Percentiles rank a stretch among this genome's conserved stretches.
These are phyloP conservation scores for Anthonomus grandis DNA, from an alignment of 1,140 invertebrate genomes.

Conservation along the genomic window DNA sequence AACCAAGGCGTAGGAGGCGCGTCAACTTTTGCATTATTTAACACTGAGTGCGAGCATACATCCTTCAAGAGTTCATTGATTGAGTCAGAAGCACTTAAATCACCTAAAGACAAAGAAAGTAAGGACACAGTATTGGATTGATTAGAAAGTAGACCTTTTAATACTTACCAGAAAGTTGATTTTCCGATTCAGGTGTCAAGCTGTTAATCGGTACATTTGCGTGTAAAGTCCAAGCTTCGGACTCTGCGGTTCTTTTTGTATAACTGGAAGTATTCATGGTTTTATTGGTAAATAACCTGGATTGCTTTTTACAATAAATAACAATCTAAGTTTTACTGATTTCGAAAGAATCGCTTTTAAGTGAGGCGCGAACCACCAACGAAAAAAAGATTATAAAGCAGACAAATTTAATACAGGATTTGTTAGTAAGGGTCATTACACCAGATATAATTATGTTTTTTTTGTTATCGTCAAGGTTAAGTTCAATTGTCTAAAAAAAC, in stretches of 20 bases:
- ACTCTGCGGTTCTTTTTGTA: constrained; percentile 78
- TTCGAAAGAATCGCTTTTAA: no score
- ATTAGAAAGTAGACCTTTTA: not conserved
- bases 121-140: not conserved
- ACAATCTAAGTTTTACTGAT: no score
- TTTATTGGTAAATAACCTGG: no score
- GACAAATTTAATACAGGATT: no score
- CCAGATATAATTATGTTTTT: no score
- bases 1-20: constrained; percentile 9
- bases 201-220: constrained; percentile 58
- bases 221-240: constrained; percentile 87
- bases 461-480: no score
- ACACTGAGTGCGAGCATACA: constrained; percentile 21
- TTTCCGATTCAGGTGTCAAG: constrained; percentile 12
- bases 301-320: no score
- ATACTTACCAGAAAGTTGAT: constrained; percentile 7
- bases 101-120: not conserved
- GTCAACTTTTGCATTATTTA: constrained; percentile 19
- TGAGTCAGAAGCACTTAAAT: constrained; percentile 2
- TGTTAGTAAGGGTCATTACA: no score
- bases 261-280: constrained; percentile 57
- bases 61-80: not conserved
- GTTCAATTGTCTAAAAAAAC: no score
- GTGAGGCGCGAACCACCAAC: no score
- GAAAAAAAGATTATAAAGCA: no score